Base-by-base conservation (phyloP, 2,113 vertebrate genomes). In the Rhagologus leucostigma region DNA sequence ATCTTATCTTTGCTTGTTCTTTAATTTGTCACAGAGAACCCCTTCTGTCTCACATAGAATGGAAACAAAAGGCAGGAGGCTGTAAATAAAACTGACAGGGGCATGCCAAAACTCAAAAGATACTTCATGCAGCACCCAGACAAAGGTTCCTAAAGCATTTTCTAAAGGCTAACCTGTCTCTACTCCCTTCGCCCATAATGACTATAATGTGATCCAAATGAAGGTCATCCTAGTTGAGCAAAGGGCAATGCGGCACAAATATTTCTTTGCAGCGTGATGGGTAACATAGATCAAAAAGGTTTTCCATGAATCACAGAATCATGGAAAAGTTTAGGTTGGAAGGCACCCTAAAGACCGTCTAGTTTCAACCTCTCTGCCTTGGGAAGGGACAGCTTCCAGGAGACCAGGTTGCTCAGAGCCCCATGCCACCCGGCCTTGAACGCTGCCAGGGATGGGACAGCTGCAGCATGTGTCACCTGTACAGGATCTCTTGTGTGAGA, bases 141-240 rank as follows among this genome's bases (percentile, higher is more conserved):
- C 19, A 94, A 80, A 89, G 16, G 24, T 64, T 89, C 74, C 35
- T n/a, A 79, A 84, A 57, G 11, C 41, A 49, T 93, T 94, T 95
- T 89, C 50, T 86, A 90, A 96, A 95, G 67, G 82, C 74, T 93
- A 93, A 41, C 17, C 20, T 94, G 71, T 76, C 70, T 91, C 67
- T 35, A 33, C 55, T 70, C 53, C 35, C 26, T 91, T 85, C 59
- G 88, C 55, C 32, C 37, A 35, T 8, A 30, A 50, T 32, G 53
- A 62, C 47, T 63, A 17, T 76, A 69, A 85, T 12, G 42, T 55
- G 68, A 64, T 41, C 26, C 60, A 77, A 55, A 88, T 0, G 7
- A 86, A 93, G 74, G 84, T 83, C 75, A 83, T 62, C 30, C 59
- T 29, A 49, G 50, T 17, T 57, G 59, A 85, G 42, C 41, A 93